A percentile compares a stretch with the other conserved stretches of the same genome.
Evolutionary conservation across 1,140 invertebrate species (phyloP).

Genomic region (Caenorhabditis inopinata): DNA sequence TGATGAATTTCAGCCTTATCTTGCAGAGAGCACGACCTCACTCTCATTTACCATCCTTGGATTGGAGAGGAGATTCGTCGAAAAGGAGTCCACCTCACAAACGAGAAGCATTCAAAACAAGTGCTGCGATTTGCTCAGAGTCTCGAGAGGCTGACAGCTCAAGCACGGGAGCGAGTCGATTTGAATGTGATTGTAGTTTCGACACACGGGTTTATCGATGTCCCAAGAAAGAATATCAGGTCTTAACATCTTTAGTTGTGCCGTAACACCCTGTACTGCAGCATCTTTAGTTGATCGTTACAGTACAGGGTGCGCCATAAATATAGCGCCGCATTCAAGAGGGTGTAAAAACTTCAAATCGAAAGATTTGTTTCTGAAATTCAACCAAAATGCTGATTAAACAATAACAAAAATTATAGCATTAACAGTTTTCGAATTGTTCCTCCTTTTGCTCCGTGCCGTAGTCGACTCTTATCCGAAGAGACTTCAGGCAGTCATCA

Average conservation of each 20-base stretch:
- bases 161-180: slow-evolving; percentile 36
- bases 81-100: slow-evolving; percentile 2
- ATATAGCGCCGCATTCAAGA: too few species aligned
- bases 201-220: slow-evolving; percentile 35
- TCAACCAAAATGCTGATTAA: too few species aligned
- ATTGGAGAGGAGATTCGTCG: slow-evolving; percentile 38
- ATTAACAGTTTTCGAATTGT: too few species aligned
- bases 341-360: too few species aligned
- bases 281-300: too few species aligned
- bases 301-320: too few species aligned
- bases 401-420: too few species aligned
- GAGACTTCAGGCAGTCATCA: too few species aligned
- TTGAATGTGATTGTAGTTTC: slow-evolving; percentile 43
- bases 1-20: not conserved
- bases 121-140: slow-evolving; percentile 27
- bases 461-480: too few species aligned
- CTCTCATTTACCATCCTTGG: slow-evolving; percentile 31
- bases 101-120: slow-evolving; percentile 33
- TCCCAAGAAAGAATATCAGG: slow-evolving; percentile 39
- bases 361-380: too few species aligned
- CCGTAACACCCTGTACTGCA: too few species aligned
- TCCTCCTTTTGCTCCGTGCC: too few species aligned
- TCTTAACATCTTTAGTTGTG: not conserved
- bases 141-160: slow-evolving; percentile 29
- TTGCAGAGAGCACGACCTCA: slow-evolving; percentile 39